These are phyloP conservation scores for Narcine bancroftii DNA, from an alignment of 2,113 vertebrate species.

Conservation along the genomic window DNA sequence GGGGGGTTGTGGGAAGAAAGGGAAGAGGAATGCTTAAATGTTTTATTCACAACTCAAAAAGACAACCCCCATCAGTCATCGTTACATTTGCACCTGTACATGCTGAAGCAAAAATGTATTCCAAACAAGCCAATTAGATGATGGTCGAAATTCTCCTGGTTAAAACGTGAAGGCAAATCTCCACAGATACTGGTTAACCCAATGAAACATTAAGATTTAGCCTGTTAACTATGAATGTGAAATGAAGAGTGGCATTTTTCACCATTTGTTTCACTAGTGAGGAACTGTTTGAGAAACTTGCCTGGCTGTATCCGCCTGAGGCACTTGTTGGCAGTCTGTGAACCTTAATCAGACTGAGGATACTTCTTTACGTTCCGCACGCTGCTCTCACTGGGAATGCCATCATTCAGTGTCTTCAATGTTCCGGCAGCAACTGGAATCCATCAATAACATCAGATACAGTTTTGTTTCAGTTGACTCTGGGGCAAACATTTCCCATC, in stretches of 20 bases:
- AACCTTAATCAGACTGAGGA: not conserved
- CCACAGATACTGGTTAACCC: not conserved
- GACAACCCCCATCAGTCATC: not conserved
- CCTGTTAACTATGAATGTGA: not conserved
- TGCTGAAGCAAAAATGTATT: not conserved
- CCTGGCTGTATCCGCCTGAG: not conserved
- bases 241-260: not conserved
- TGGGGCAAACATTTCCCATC: constrained; percentile 24
- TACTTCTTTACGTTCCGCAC: not conserved
- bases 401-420: not conserved
- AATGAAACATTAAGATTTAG: not conserved
- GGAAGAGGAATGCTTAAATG: not conserved
- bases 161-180: not conserved
- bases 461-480: constrained; percentile 24
- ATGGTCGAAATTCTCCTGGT: not conserved
- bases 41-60: not conserved
- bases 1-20: not conserved
- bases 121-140: not conserved
- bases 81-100: not conserved
- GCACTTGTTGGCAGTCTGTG: not conserved
- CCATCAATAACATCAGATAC: not conserved
- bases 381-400: not conserved
- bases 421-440: constrained; percentile 22
- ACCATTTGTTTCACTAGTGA: not conserved
- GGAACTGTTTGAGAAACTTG: not conserved